Evolutionary conservation across 2,888 invertebrate genomes (phyloP).

Genomic region (Mesorhabditis spiculigera): DNA sequence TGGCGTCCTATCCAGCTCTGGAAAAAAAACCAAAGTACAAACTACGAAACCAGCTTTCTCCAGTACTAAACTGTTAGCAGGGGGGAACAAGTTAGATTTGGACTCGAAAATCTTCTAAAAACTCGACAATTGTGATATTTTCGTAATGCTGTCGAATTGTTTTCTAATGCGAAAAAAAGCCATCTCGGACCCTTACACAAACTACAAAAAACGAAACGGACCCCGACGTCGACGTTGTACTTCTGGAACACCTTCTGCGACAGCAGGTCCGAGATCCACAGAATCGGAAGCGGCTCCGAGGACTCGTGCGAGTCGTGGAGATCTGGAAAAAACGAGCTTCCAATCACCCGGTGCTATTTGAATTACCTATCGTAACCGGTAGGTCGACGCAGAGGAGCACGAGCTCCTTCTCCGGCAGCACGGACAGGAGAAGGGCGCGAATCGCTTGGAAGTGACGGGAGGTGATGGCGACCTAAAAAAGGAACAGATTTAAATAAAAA

Average conservation of each 20-base stretch:
- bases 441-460: neutral
- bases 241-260: neutral
- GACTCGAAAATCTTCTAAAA: too few species aligned
- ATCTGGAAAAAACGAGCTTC: neutral
- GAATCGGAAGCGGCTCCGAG: neutral
- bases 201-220: neutral
- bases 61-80: too few species aligned
- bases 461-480: neutral
- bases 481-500: neutral
- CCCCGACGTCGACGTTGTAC: constrained; percentile 1
- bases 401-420: neutral
- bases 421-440: neutral
- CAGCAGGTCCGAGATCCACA: neutral
- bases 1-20: too few species aligned
- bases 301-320: neutral
- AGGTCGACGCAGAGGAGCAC: neutral
- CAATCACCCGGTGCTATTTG: neutral
- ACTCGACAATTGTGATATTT: too few species aligned
- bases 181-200: too few species aligned
- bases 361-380: neutral
- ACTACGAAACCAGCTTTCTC: too few species aligned
- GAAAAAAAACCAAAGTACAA: too few species aligned
- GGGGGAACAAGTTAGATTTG: too few species aligned
- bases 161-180: too few species aligned
- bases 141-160: too few species aligned